phyloP scores from a whole-genome alignment of 2,797 vertebrate species.

The Adelosebastes latens region DNA sequence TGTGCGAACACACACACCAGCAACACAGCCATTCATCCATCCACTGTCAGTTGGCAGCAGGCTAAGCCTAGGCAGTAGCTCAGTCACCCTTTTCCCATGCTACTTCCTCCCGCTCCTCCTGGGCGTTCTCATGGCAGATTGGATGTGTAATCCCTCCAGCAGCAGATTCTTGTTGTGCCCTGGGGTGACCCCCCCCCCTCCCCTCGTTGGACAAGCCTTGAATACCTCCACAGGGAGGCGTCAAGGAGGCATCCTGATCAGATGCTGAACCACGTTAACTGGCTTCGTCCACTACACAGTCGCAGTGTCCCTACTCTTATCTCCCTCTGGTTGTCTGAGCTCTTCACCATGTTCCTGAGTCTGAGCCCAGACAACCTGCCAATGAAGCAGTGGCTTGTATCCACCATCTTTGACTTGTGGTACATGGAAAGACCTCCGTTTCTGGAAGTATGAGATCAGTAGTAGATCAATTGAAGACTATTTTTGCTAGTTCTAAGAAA shows the following conservation, averaged over 20 bases:
- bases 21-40: background rate
- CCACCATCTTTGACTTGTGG: background rate
- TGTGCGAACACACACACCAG: background rate
- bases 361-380: background rate
- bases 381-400: background rate
- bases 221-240: background rate
- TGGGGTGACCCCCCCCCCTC: background rate
- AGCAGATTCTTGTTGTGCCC: background rate
- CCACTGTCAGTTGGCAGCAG: background rate
- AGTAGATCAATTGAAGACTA: background rate
- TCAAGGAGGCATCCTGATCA: background rate
- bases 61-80: background rate
- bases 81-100: background rate
- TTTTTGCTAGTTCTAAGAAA: background rate
- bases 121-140: background rate
- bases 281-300: background rate
- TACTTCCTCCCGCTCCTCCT: background rate
- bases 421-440: background rate
- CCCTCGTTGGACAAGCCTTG: background rate
- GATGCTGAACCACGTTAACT: background rate
- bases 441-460: background rate
- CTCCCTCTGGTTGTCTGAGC: background rate
- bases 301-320: background rate
- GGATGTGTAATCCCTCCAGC: background rate
- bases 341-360: background rate